Evolutionary conservation across 1,140 invertebrate species (phyloP).

Genomic region (Cherax quadricarinatus): DNA sequence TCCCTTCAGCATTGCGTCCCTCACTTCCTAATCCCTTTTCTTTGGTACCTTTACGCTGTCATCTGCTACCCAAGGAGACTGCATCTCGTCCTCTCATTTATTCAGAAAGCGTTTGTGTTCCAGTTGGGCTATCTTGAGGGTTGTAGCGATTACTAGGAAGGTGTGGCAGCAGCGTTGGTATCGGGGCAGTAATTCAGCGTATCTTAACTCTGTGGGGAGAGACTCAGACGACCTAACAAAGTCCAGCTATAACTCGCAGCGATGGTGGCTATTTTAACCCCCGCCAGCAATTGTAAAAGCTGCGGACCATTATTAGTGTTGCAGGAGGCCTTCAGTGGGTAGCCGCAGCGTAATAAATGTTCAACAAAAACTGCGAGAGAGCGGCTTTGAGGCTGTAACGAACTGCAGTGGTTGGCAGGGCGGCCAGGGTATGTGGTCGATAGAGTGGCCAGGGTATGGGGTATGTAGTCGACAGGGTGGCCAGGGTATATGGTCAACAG

Average conservation of each 20-base stretch:
- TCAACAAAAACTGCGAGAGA: slow-evolving; percentile 12
- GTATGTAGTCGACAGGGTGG: too few species aligned
- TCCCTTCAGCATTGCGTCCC: too few species aligned
- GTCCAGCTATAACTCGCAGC: not conserved
- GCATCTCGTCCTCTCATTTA: not conserved
- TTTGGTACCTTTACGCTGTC: too few species aligned
- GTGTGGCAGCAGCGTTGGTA: not conserved
- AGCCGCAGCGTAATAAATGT: slow-evolving; percentile 8
- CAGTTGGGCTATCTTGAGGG: not conserved
- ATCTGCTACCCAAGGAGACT: not conserved
- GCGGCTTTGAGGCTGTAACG: not conserved
- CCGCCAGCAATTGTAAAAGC: slow-evolving; percentile 11
- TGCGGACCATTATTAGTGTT: slow-evolving; percentile 3
- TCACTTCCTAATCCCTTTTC: not conserved
- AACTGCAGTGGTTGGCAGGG: slow-evolving; percentile 40
- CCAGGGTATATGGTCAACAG: too few species aligned
- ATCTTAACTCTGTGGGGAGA: slow-evolving; percentile 41
- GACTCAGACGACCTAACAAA: slow-evolving; percentile 4
- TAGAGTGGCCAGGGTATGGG: too few species aligned
- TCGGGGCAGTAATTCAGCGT: slow-evolving; percentile 35
- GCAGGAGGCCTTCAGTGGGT: slow-evolving; percentile 9
- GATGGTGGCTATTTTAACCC: not conserved
- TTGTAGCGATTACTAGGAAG: slow-evolving; percentile 3
- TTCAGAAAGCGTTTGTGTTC: not conserved
- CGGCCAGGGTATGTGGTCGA: too few species aligned